Conservation (phyloP, 2,888 invertebrate species). For the Azorinus chamasolen region DNA sequence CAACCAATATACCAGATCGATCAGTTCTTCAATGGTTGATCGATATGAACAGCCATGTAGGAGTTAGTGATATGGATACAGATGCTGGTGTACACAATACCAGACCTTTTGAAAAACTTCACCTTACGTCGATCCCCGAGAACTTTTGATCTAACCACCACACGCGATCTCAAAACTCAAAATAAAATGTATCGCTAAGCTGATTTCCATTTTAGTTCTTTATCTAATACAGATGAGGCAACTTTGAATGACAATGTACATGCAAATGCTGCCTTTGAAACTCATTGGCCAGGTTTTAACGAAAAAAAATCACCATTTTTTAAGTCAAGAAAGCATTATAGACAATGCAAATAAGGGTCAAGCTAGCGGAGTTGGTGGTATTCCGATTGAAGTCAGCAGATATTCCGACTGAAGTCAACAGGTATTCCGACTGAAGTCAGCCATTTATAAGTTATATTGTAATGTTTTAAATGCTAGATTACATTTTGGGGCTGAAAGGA, state of each 20-base stretch:
- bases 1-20: too few relatives aligned
- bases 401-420: slow-evolving; percentile 15
- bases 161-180: neutral
- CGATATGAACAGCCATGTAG: slow-evolving; percentile 20
- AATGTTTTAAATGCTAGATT: slow-evolving; percentile 19
- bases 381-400: slow-evolving; percentile 25
- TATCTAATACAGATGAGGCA: slow-evolving; percentile 17
- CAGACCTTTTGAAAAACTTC: slow-evolving; percentile 10
- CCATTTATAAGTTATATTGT: slow-evolving; percentile 38
- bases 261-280: neutral
- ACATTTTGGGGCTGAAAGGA: neutral
- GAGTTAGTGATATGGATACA: too few relatives aligned
- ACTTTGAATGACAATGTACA: too few relatives aligned
- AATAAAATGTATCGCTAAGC: neutral
- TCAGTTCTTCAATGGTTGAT: too few relatives aligned
- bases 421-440: slow-evolving; percentile 26
- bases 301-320: slow-evolving; percentile 11
- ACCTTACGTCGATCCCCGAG: neutral
- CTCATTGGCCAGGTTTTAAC: slow-evolving; percentile 7
- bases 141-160: slow-evolving; percentile 2
- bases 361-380: slow-evolving; percentile 27
- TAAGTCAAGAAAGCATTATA: slow-evolving; percentile 18
- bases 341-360: too few relatives aligned
- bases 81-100: too few relatives aligned
- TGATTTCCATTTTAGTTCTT: slow-evolving; percentile 22